These are phyloP conservation scores for Sitodiplosis mosellana DNA, from an alignment of 1,140 invertebrate genomes.

Conservation along the genomic window DNA sequence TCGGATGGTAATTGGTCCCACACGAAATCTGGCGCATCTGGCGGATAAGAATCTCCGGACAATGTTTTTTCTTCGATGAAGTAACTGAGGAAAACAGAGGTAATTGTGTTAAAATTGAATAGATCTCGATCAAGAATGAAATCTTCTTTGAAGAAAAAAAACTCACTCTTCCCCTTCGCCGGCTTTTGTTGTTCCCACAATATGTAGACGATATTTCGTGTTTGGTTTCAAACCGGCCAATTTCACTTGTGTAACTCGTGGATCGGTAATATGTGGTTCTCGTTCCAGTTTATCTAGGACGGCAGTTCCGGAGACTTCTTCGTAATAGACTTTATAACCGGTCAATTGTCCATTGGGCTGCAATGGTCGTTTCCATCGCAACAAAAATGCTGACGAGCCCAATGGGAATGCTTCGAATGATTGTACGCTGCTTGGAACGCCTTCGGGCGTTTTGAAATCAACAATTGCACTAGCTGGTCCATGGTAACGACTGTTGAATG, in stretches of 20 bases:
- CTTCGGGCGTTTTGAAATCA: slow-evolving; percentile 78
- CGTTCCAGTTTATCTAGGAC: slow-evolving; percentile 49
- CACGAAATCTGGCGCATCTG: slow-evolving; percentile 58
- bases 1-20: slow-evolving; percentile 47
- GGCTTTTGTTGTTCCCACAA: slow-evolving; percentile 60
- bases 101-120: not conserved
- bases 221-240: slow-evolving; percentile 63
- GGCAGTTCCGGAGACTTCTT: slow-evolving; percentile 53
- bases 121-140: not conserved
- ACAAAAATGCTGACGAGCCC: slow-evolving; percentile 70
- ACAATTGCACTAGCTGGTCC: slow-evolving; percentile 75
- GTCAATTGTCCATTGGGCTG: slow-evolving; percentile 84
- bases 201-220: slow-evolving; percentile 77
- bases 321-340: slow-evolving; percentile 84
- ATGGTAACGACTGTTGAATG: slow-evolving; percentile 78
- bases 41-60: slow-evolving; percentile 33
- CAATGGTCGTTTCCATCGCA: slow-evolving; percentile 83
- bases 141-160: not conserved
- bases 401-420: slow-evolving; percentile 62
- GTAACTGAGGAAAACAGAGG: slow-evolving; percentile 28
- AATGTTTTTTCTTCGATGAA: slow-evolving; percentile 65
- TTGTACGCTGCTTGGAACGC: slow-evolving; percentile 75
- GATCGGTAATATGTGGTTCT: slow-evolving; percentile 55
- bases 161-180: slow-evolving; percentile 62
- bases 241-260: slow-evolving; percentile 58